phyloP scores from a whole-genome alignment of 2,113 vertebrate species.

The Alligator mississippiensis region DNA sequence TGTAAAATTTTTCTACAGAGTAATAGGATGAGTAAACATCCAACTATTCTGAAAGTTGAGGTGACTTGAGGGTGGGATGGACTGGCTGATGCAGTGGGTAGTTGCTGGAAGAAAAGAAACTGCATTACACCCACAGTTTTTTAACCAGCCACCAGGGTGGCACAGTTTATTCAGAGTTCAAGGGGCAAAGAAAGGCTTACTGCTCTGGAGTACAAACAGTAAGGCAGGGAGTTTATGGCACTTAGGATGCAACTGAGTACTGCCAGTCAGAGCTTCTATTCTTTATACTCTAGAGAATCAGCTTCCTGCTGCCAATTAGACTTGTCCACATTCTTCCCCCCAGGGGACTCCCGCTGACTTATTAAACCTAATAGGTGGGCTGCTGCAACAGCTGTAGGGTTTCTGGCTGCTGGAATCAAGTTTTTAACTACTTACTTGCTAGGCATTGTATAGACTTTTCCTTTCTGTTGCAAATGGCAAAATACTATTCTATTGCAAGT shows the following conservation, averaged over 20 bases:
- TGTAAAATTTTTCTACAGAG: neutral
- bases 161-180: neutral
- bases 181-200: neutral
- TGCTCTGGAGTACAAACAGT: neutral
- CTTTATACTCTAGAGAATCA: neutral
- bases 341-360: neutral
- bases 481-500: neutral
- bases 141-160: neutral
- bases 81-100: neutral
- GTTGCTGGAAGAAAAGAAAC: neutral
- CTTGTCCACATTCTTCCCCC: neutral
- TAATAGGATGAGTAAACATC: neutral
- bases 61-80: neutral
- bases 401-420: neutral
- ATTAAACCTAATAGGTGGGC: neutral
- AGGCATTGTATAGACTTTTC: neutral
- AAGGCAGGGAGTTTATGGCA: neutral
- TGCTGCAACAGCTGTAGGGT: neutral
- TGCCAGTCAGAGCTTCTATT: neutral
- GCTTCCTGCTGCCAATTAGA: neutral
- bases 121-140: neutral
- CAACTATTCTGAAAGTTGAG: neutral
- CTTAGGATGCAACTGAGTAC: neutral
- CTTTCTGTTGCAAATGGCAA: neutral
- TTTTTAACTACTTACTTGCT: neutral